These are phyloP conservation scores for Phragmatobia fuliginosa DNA, from an alignment of 2,888 invertebrate genomes.

Conservation along the genomic window DNA sequence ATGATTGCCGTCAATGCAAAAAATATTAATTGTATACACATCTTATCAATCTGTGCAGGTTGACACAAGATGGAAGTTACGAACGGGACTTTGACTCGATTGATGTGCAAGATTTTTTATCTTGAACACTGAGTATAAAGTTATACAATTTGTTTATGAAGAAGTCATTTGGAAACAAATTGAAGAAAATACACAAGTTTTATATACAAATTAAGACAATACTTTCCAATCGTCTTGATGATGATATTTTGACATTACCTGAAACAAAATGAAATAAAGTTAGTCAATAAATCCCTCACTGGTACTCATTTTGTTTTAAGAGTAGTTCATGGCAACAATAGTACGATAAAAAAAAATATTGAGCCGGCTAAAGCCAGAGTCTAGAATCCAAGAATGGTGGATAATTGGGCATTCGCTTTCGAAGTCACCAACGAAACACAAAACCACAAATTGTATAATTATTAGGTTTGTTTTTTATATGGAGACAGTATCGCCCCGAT, in stretches of 20 bases:
- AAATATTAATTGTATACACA: conserved; percentile 44
- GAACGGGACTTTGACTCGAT: not conserved
- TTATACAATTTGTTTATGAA: too few species aligned
- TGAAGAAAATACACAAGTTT: too few species aligned
- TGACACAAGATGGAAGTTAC: conserved; percentile 33
- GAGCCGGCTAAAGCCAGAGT: too few species aligned
- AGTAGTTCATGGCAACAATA: too few species aligned
- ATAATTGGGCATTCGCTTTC: too few species aligned
- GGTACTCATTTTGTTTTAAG: not conserved
- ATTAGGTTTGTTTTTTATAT: too few species aligned
- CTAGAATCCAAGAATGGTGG: too few species aligned
- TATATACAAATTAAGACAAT: not conserved
- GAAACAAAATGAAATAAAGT: not conserved
- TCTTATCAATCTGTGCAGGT: conserved; percentile 27
- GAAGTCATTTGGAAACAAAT: not conserved
- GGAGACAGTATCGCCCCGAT: too few species aligned
- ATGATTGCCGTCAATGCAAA: conserved; percentile 40
- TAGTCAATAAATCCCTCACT: not conserved
- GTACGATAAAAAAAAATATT: too few species aligned
- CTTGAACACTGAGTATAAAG: not conserved
- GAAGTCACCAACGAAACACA: too few species aligned
- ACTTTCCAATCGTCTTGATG: not conserved
- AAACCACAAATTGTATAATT: too few species aligned
- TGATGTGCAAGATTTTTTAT: not conserved
- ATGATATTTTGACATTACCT: not conserved